Evolutionary conservation across 2,113 vertebrate species (phyloP).

Genomic region (Telmatochromis brachygnathus): DNA sequence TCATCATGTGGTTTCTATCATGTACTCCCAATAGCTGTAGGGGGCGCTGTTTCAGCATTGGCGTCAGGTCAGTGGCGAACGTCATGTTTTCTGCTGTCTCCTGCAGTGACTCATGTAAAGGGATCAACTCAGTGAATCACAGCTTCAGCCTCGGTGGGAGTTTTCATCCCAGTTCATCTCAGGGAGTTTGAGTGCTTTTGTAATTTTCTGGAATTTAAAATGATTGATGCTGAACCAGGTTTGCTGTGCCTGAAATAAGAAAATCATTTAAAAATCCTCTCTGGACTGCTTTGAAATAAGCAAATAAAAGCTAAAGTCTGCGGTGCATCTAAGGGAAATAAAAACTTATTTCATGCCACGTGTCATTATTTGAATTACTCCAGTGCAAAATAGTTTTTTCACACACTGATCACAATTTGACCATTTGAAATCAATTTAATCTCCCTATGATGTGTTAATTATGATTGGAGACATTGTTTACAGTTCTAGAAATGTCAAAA

Average conservation of each 20-base stretch:
- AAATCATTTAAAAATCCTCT: neutral
- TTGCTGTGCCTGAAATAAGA: neutral
- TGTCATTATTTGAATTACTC: neutral
- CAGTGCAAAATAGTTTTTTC: neutral
- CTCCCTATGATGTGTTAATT: rapidly evolving
- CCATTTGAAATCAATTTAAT: rapidly evolving
- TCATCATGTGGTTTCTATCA: neutral
- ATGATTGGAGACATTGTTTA: neutral
- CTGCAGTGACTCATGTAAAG: neutral
- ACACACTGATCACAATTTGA: neutral
- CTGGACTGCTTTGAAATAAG: neutral
- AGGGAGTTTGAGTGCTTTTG: conserved; percentile 8
- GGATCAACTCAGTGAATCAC: neutral
- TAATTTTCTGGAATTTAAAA: neutral
- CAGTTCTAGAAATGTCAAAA: neutral
- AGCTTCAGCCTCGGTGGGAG: neutral
- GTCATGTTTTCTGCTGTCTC: neutral
- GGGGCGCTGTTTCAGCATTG: neutral
- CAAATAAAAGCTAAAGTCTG: neutral
- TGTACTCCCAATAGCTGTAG: neutral
- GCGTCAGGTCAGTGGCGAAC: neutral
- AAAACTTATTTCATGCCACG: rapidly evolving
- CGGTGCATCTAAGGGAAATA: neutral
- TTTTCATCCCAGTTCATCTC: conserved; percentile 4
- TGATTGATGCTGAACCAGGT: neutral